These are phyloP conservation scores for Pristionchus maxplancki DNA, from an alignment of 2,888 invertebrate genomes.

Conservation along the genomic window DNA sequence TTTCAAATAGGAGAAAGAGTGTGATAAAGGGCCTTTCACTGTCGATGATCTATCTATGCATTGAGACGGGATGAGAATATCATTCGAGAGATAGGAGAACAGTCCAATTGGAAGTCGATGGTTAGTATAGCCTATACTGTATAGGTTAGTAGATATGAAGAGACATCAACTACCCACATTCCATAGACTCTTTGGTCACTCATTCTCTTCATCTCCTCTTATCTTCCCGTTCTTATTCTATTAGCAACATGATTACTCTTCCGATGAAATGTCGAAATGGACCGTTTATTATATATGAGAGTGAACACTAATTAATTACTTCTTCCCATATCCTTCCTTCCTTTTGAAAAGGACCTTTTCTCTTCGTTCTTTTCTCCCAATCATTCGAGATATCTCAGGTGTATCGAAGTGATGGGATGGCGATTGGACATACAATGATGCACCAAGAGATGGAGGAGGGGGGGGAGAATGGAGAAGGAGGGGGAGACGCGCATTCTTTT, in stretches of 20 bases:
- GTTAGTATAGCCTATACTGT: background rate
- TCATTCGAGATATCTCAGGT: constrained; percentile 23
- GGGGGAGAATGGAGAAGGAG: background rate
- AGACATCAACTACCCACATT: too few relatives aligned
- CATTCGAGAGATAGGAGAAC: background rate
- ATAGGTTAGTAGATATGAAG: too few relatives aligned
- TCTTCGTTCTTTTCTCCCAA: background rate
- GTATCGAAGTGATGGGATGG: background rate
- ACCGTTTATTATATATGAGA: background rate
- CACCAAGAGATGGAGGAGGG: background rate
- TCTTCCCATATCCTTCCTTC: background rate
- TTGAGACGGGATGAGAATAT: too few relatives aligned
- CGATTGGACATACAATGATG: background rate
- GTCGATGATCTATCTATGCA: background rate
- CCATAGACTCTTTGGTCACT: background rate
- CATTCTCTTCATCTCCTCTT: background rate
- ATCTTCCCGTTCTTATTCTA: background rate
- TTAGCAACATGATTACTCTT: background rate
- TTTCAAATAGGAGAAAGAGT: constrained; percentile 52
- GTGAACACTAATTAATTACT: background rate
- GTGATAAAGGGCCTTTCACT: background rate
- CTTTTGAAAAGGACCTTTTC: background rate
- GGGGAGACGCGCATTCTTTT: background rate
- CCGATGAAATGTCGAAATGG: background rate
- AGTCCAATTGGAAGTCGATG: background rate